Conservation (phyloP, 2,113 vertebrate genomes). For the Macrotus californicus region DNA sequence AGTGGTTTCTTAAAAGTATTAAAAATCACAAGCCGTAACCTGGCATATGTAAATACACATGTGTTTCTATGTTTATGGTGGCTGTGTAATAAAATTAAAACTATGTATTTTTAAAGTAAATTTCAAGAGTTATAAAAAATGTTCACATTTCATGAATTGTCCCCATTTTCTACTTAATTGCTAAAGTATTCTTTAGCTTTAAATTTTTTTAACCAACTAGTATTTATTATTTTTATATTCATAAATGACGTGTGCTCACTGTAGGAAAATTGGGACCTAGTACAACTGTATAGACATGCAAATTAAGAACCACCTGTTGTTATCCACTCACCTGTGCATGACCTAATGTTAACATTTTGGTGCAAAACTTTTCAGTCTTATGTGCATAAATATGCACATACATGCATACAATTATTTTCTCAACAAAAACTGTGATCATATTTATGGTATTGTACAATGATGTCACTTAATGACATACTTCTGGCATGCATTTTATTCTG, state of each 20-base stretch:
- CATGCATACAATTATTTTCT: not conserved
- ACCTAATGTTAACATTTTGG: not conserved
- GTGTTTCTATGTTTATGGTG: not conserved
- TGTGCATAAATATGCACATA: not conserved
- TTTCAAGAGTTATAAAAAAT: not conserved
- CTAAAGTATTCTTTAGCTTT: not conserved
- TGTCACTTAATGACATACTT: not conserved
- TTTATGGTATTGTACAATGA: not conserved
- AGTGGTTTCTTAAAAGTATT: not conserved
- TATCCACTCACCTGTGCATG: not conserved
- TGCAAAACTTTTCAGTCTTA: not conserved
- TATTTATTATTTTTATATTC: not conserved
- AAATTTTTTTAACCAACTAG: not conserved
- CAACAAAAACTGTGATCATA: not conserved
- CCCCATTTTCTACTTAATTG: not conserved
- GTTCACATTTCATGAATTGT: not conserved
- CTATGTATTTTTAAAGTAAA: not conserved
- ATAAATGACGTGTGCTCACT: not conserved
- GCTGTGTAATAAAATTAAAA: not conserved
- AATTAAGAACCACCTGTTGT: not conserved
- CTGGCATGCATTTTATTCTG: not conserved
- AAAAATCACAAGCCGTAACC: not conserved
- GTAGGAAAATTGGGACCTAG: not conserved
- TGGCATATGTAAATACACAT: not conserved
- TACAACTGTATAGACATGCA: not conserved